Conservation (phyloP, 2,888 invertebrate species). For the Dilophus febrilis region DNA sequence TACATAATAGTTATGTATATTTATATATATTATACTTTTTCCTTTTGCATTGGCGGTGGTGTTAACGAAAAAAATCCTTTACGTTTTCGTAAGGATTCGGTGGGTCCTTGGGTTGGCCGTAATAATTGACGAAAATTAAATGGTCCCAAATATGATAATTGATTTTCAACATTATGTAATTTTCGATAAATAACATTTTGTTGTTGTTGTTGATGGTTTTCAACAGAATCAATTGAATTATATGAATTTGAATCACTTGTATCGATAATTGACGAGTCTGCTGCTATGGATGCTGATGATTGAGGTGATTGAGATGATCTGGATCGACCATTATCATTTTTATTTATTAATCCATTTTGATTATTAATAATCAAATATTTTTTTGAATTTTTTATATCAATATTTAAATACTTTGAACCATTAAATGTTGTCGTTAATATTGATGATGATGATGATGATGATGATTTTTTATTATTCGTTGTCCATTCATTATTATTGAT, state of each 20-base stretch:
- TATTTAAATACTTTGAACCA: slow-evolving; percentile 10
- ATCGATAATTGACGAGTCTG: too few relatives aligned
- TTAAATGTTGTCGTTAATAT: slow-evolving; percentile 1
- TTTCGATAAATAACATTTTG: slow-evolving; percentile 9
- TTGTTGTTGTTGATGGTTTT: too few relatives aligned
- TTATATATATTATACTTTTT: slow-evolving; percentile 5
- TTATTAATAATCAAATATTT: neutral
- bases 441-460: neutral
- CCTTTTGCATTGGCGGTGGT: slow-evolving; percentile 17
- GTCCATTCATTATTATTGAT: neutral
- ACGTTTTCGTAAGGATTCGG: slow-evolving; percentile 47
- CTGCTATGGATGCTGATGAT: neutral
- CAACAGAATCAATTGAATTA: slow-evolving; percentile 11
- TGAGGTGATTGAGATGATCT: slow-evolving; percentile 5
- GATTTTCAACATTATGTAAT: slow-evolving; percentile 12
- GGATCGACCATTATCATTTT: too few relatives aligned
- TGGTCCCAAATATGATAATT: slow-evolving; percentile 40
- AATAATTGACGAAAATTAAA: slow-evolving; percentile 50
- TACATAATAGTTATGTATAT: too few relatives aligned
- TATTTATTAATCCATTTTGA: too few relatives aligned
- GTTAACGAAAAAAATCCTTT: slow-evolving; percentile 35
- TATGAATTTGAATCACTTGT: slow-evolving; percentile 4
- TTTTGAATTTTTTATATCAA: slow-evolving; percentile 7
- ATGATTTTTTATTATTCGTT: neutral
- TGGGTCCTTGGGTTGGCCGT: slow-evolving; percentile 46